phyloP scores from a whole-genome alignment of 2,888 invertebrate genomes.

The Lypha dubia region DNA sequence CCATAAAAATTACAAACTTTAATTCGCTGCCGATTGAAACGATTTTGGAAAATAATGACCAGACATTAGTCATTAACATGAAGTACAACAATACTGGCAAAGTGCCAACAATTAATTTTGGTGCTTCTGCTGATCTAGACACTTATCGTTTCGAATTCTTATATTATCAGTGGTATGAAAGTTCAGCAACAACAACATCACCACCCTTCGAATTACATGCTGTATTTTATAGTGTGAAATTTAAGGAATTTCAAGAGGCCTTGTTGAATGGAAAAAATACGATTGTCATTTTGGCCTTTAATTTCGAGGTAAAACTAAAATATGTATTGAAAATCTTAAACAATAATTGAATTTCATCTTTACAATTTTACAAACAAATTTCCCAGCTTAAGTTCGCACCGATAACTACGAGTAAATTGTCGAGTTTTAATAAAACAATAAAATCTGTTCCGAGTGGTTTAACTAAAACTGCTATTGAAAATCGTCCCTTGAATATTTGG shows the following conservation, averaged over 20 bases:
- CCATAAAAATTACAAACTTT: neutral
- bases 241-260: neutral
- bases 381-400: neutral
- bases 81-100: neutral
- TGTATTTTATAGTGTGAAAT: neutral
- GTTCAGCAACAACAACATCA: neutral
- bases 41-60: neutral
- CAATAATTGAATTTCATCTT: neutral
- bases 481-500: neutral
- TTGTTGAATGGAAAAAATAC: neutral
- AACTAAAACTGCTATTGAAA: neutral
- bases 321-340: neutral
- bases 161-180: neutral
- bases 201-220: neutral
- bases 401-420: neutral
- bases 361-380: too few relatives aligned
- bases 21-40: neutral
- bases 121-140: neutral
- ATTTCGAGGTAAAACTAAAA: neutral
- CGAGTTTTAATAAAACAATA: neutral
- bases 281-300: neutral
- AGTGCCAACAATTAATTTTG: conserved; percentile 1
- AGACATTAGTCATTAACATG: neutral
- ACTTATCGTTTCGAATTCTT: neutral
- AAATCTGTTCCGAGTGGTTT: neutral